These are phyloP conservation scores for Papilio helenus DNA, from an alignment of 1,140 invertebrate species.

Conservation along the genomic window DNA sequence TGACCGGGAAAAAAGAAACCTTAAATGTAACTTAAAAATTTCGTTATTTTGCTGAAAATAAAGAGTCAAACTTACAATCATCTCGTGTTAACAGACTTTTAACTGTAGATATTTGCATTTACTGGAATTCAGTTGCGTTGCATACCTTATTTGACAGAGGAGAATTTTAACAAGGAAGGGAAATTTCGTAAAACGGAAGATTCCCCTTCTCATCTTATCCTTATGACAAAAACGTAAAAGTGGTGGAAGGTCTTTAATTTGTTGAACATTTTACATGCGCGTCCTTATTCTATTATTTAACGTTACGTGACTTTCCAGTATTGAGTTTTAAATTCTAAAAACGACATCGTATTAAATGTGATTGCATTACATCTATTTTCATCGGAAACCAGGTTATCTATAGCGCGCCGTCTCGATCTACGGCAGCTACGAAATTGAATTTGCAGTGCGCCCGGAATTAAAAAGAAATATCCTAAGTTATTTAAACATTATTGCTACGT, in stretches of 20 bases:
- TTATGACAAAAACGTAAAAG: no score
- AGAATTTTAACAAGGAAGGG: no score
- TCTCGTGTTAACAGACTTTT: no score
- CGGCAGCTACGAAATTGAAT: slow-evolving; percentile 8
- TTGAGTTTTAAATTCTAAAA: slow-evolving; percentile 6
- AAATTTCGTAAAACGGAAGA: no score
- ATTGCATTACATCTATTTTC: slow-evolving; percentile 26
- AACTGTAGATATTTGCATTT: no score
- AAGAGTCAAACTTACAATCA: not conserved
- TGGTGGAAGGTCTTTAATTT: no score
- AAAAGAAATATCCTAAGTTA: slow-evolving; percentile 16
- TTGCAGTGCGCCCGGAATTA: slow-evolving; percentile 14
- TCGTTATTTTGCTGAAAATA: not conserved
- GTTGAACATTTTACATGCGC: not conserved
- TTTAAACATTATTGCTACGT: slow-evolving; percentile 2
- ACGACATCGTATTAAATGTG: slow-evolving; percentile 2
- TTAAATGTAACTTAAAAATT: not conserved
- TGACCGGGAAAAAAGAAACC: not conserved
- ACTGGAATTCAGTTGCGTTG: no score
- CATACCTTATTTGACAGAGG: no score
- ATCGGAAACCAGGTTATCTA: slow-evolving; percentile 11
- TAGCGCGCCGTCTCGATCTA: slow-evolving; percentile 9
- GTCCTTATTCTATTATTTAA: not conserved
- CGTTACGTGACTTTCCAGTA: not conserved
- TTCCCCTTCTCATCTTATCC: no score